These are phyloP conservation scores for Perccottus glenii DNA, from an alignment of 2,113 vertebrate species.

Conservation along the genomic window DNA sequence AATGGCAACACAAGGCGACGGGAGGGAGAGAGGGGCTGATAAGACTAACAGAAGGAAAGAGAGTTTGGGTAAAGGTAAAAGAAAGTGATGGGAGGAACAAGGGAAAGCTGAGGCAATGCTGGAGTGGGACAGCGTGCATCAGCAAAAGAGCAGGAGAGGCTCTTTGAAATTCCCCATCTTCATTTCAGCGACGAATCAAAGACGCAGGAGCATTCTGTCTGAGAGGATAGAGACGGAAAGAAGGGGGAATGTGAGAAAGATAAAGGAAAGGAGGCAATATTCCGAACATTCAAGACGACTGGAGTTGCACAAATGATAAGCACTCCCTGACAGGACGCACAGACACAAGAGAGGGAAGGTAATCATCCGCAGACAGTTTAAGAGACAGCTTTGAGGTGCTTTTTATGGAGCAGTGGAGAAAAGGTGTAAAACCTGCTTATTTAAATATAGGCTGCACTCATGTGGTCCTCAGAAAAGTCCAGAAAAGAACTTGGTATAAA, in stretches of 20 bases:
- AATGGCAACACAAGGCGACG: constrained; percentile 38
- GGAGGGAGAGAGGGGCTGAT: constrained; percentile 31
- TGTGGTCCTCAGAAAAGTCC: neutral
- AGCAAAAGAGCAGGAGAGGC: constrained; percentile 77
- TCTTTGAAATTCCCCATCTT: constrained; percentile 79
- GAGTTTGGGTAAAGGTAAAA: constrained; percentile 51
- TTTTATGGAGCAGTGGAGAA: constrained; percentile 12
- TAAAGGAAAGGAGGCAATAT: constrained; percentile 8
- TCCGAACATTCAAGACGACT: constrained; percentile 24
- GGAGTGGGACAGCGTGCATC: constrained; percentile 68
- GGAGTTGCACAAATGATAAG: constrained; percentile 38
- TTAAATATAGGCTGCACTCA: constrained; percentile 1
- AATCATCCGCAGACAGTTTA: constrained; percentile 25
- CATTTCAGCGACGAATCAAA: constrained; percentile 77
- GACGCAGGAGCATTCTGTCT: constrained; percentile 65
- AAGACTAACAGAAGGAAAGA: constrained; percentile 51
- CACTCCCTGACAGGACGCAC: constrained; percentile 34
- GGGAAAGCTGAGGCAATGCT: constrained; percentile 52
- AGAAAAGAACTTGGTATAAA: constrained; percentile 8
- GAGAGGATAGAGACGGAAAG: constrained; percentile 46
- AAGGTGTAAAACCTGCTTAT: constrained; percentile 21
- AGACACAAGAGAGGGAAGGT: constrained; percentile 24
- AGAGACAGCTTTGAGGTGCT: constrained; percentile 23
- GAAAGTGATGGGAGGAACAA: constrained; percentile 34
- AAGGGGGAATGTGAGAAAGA: constrained; percentile 17